These are phyloP conservation scores for Virgularia gustaviana DNA, from an alignment of 92 coral and sea anemone species.

Conservation along the genomic window DNA sequence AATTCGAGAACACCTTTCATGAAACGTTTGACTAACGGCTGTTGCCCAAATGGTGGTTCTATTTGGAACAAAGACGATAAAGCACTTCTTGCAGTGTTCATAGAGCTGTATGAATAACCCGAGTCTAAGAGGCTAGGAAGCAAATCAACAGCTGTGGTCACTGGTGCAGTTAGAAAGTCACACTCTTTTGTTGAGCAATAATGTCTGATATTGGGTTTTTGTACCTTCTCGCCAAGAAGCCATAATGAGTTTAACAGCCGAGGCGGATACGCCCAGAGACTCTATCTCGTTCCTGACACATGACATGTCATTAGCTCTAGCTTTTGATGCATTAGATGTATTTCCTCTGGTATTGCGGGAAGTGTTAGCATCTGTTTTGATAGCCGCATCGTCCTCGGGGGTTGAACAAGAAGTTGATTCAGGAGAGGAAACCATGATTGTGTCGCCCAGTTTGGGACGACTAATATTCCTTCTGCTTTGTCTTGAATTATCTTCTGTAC, in stretches of 20 bases:
- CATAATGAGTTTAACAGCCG: not conserved
- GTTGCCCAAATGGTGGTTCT: not conserved
- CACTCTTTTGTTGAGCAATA: not conserved
- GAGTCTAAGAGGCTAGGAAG: not conserved
- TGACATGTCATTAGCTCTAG: not conserved
- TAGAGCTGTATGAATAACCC: not conserved
- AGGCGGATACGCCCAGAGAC: not conserved
- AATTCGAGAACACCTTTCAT: slow-evolving; percentile 4
- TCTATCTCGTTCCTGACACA: slow-evolving; percentile 11
- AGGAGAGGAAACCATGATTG: slow-evolving; percentile 11
- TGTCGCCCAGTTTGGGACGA: slow-evolving; percentile 11
- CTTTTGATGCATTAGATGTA: not conserved
- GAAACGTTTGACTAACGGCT: not conserved
- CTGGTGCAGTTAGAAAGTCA: not conserved
- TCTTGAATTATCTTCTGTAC: not conserved
- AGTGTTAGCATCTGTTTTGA: not conserved
- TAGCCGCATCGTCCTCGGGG: not conserved
- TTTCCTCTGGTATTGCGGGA: not conserved
- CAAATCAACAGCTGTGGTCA: too few relatives aligned
- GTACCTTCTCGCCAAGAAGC: slow-evolving; percentile 1
- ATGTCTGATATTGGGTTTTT: not conserved
- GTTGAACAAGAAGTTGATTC: not conserved
- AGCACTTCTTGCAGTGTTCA: slow-evolving; percentile 3
- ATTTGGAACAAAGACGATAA: not conserved
- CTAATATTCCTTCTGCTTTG: too few relatives aligned